Base-by-base conservation (phyloP, 2,797 vertebrate genomes). In the Neopelma chrysocephalum region DNA sequence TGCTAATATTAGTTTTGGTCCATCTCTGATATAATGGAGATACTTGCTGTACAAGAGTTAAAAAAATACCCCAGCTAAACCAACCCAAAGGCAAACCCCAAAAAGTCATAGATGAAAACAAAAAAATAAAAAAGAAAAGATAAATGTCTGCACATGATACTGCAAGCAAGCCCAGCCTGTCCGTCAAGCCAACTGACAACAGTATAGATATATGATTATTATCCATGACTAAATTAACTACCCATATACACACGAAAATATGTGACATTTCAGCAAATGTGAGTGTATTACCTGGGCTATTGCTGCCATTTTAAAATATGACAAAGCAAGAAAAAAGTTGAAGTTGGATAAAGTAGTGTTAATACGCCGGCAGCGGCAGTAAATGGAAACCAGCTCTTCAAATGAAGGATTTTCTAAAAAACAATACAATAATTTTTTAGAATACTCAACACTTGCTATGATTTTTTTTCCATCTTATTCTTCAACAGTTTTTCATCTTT, bases 271-370 rank as follows among this genome's bases (percentile, higher is more conserved):
- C 77, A 90, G 42, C 40, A 89, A 70, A 53, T 25, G 4, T 18
- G 34, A 80, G 71, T 43, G 62, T 19, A 43, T 97, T 97, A 99
- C 99, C 98, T 99, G 99, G 19, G 98, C 73, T 95, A 99, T 99
- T 85, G 98, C 98, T 93, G 99, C 99, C 86, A 99, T 82, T 96
- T 99, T 99, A 97, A 99, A 99, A 87, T 96, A 94, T 3, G 99
- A 98, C 82, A 99, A 96, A n/a, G 98, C 98, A 93, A 99, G 88
- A 90, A 99, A 99, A 96, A 99, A 99, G 96, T 99, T 99, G 66
- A 99, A 95, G 72, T 98, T 95, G 23, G 98, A 94, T 72, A 99
- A 79, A 95, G 94, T 3, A 56, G 95, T 69, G 31, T 96, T 95
- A 87, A 98, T 98, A 79, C 94, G 94, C 29, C 98, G 97, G 89